phyloP scores from a whole-genome alignment of 2,888 invertebrate species.

The Balanococcus diminutus region DNA sequence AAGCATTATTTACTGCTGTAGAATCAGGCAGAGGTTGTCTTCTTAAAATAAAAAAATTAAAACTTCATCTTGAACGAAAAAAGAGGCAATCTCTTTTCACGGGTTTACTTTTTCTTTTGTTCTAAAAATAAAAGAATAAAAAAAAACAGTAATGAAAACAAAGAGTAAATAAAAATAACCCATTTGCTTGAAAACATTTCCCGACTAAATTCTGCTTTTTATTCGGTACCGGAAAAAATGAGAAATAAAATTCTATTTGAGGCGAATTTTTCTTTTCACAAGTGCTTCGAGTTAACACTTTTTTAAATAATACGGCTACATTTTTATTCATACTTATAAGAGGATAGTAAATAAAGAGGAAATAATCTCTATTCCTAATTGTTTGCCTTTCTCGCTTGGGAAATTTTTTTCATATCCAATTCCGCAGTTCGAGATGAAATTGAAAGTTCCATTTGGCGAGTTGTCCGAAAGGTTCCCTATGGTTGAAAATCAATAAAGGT shows the following conservation, averaged over 20 bases:
- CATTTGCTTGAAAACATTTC: not conserved
- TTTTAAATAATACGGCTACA: not conserved
- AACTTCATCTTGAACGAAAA: not conserved
- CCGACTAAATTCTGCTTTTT: not conserved
- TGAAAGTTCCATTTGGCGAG: not conserved
- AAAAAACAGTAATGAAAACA: constrained; percentile 27
- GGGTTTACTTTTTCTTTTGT: not conserved
- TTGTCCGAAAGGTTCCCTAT: not conserved
- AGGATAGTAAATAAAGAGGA: not conserved
- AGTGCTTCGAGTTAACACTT: not conserved
- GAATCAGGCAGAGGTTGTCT: not conserved
- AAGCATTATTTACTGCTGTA: not conserved
- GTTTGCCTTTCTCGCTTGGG: not conserved
- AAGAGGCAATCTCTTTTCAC: constrained; percentile 20
- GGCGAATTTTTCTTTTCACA: not conserved
- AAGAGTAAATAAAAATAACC: constrained; percentile 15
- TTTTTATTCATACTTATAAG: not conserved
- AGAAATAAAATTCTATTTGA: constrained; percentile 18
- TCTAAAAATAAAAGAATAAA: constrained; percentile 6
- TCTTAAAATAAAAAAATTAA: not conserved
- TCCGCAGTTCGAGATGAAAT: not conserved
- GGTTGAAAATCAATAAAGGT: not conserved
- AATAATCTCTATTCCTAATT: not conserved
- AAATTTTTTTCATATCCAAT: not conserved
- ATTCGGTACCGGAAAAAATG: not conserved